Conservation (phyloP, 2,797 vertebrate genomes). For the Siniperca obscura region DNA sequence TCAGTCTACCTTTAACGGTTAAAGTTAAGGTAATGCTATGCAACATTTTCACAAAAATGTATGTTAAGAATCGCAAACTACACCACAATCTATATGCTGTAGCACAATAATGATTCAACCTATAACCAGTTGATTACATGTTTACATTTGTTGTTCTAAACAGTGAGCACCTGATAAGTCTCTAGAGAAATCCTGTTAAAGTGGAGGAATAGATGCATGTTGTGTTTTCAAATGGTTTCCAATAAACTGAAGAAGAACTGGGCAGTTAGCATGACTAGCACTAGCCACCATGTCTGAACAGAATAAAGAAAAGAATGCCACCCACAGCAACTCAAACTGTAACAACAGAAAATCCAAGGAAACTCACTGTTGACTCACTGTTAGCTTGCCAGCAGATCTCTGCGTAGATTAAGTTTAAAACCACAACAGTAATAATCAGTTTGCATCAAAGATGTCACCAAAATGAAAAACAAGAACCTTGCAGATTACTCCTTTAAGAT, state of each 20-base stretch:
- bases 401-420: conserved; percentile 45
- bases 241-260: neutral
- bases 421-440: conserved; percentile 47
- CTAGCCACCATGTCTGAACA: neutral
- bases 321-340: conserved; percentile 24
- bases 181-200: neutral
- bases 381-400: conserved; percentile 44
- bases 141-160: neutral
- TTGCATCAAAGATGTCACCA: conserved; percentile 35
- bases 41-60: neutral
- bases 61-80: neutral
- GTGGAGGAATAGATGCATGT: neutral
- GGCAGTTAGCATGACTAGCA: neutral
- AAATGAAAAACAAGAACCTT: conserved; percentile 25
- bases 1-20: conserved; percentile 20
- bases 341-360: conserved; percentile 21
- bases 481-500: conserved; percentile 19
- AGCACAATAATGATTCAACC: neutral
- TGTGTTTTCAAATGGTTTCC: neutral
- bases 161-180: neutral
- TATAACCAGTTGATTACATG: neutral
- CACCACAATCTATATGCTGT: neutral
- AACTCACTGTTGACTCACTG: conserved; percentile 51
- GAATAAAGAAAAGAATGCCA: neutral
- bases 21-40: conserved; percentile 12